A percentile compares a stretch with the other conserved stretches of the same genome.
These are phyloP conservation scores for Noctilio leporinus DNA, from an alignment of 2,113 vertebrate species.

Conservation along the genomic window DNA sequence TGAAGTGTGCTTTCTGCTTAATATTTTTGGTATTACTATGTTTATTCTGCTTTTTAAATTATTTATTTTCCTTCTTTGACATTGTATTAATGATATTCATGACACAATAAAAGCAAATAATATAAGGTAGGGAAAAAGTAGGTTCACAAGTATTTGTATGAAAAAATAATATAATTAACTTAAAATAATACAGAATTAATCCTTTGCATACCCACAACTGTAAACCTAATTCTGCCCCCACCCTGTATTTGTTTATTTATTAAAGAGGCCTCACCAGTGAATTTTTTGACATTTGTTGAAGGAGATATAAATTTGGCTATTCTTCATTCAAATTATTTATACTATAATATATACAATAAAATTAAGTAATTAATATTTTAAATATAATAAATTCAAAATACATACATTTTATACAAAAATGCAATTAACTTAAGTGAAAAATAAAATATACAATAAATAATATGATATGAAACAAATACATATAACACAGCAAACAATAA, in stretches of 20 bases:
- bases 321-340: background rate
- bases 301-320: background rate
- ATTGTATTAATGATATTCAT: background rate
- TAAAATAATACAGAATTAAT: background rate
- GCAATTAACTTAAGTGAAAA: background rate
- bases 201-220: background rate
- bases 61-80: background rate
- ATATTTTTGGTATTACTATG: background rate
- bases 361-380: background rate
- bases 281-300: background rate
- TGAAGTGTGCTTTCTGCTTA: background rate
- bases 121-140: background rate
- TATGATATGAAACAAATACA: background rate
- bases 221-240: background rate
- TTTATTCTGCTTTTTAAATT: background rate
- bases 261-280: background rate
- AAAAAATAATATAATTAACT: background rate
- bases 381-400: background rate
- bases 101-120: background rate
- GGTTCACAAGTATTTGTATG: background rate
- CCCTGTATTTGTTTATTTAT: too few relatives aligned
- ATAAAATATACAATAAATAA: background rate
- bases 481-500: background rate
- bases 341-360: background rate
- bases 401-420: background rate